Evolutionary conservation across 2,888 invertebrate species (phyloP).

Genomic region (Aproaerema taeniolella): DNA sequence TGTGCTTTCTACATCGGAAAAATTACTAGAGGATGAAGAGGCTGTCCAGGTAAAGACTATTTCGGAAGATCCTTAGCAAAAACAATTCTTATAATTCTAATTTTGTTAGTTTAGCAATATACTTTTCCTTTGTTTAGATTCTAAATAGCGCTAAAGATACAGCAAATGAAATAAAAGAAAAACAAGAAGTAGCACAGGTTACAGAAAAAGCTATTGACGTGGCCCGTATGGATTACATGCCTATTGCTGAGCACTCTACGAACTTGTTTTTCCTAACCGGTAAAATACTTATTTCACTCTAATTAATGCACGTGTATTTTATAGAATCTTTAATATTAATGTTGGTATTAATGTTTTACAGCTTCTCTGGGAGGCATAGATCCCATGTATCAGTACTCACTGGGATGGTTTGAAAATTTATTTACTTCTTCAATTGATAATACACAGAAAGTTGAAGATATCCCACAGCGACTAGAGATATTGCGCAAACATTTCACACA

Average conservation of each 20-base stretch:
- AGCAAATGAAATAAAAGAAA: conserved; percentile 93
- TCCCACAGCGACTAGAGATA: conserved; percentile 83
- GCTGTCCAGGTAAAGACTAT: conserved; percentile 82
- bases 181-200: conserved; percentile 91
- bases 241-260: conserved; percentile 93
- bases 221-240: conserved; percentile 90
- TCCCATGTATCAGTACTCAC: conserved; percentile 98
- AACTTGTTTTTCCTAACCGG: conserved; percentile 94
- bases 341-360: conserved; percentile 35
- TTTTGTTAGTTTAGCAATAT: no score
- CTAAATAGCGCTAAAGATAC: conserved; percentile 93
- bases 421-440: conserved; percentile 92
- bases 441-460: conserved; percentile 89
- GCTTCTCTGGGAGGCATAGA: conserved; percentile 93
- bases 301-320: no score
- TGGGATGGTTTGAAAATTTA: conserved; percentile 95
- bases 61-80: no score
- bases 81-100: neutral
- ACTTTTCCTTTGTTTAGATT: conserved; percentile 65
- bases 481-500: conserved; percentile 90
- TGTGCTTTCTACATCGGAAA: conserved; percentile 68
- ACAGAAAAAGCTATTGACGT: conserved; percentile 94
- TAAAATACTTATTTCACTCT: conserved; percentile 38
- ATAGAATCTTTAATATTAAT: neutral
- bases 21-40: conserved; percentile 90